A percentile compares a stretch with the other conserved stretches of the same genome.
Evolutionary conservation across 2,888 invertebrate genomes (phyloP).

Genomic region (Phalangium opilio): DNA sequence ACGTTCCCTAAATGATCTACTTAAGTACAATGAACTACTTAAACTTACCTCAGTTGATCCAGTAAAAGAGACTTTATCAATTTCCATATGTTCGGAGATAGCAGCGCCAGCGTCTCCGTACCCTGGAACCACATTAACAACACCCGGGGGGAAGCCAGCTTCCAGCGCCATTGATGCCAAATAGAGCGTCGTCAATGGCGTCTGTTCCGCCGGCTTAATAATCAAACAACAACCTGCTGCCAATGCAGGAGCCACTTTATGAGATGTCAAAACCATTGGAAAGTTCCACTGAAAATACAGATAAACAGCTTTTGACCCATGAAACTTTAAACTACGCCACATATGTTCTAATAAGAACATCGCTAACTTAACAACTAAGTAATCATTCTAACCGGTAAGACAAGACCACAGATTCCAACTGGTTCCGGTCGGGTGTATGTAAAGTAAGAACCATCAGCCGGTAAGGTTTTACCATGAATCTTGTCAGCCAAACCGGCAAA

Average conservation of each 20-base stretch:
- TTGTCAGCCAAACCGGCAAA: slow-evolving; percentile 78
- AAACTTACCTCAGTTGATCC: slow-evolving; percentile 26
- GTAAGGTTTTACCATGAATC: slow-evolving; percentile 66
- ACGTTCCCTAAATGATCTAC: too few species aligned
- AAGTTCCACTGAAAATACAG: slow-evolving; percentile 34
- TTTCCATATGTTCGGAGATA: slow-evolving; percentile 28
- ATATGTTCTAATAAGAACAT: too few species aligned
- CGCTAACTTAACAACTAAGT: slow-evolving; percentile 8
- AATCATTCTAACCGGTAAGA: too few species aligned
- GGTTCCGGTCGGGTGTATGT: slow-evolving; percentile 43
- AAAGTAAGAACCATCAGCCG: slow-evolving; percentile 43
- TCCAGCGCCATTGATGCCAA: slow-evolving; percentile 28
- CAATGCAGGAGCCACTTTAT: slow-evolving; percentile 36
- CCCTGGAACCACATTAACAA: slow-evolving; percentile 32
- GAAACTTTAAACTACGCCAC: too few species aligned
- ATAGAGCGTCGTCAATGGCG: slow-evolving; percentile 32
- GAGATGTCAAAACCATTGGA: slow-evolving; percentile 42
- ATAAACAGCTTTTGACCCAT: too few species aligned
- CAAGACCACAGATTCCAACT: slow-evolving; percentile 43
- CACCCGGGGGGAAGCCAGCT: slow-evolving; percentile 30
- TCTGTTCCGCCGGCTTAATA: slow-evolving; percentile 33
- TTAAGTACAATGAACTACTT: slow-evolving; percentile 25
- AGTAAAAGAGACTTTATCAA: slow-evolving; percentile 34
- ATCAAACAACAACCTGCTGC: slow-evolving; percentile 31
- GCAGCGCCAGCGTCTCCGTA: slow-evolving; percentile 34